Evolutionary conservation across 2,113 vertebrate genomes (phyloP).

Genomic region (Cottus gobio): DNA sequence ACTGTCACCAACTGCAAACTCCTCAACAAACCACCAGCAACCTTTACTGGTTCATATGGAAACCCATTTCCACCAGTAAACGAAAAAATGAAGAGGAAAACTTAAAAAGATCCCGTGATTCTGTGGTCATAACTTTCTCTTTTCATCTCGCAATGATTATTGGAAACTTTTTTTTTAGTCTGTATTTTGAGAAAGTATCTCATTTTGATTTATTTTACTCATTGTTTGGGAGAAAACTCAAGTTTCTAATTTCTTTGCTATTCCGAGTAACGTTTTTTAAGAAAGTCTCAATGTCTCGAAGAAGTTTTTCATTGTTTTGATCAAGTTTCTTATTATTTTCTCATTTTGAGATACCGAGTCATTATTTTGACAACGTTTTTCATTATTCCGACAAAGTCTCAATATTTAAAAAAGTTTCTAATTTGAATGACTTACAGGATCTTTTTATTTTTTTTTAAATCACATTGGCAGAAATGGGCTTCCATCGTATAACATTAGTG

Average conservation of each 20-base stretch:
- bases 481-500: conserved; percentile 25
- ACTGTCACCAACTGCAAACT: conserved; percentile 44
- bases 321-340: neutral
- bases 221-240: no score
- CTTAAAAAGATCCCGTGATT: neutral
- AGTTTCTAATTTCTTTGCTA: neutral
- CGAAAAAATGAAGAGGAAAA: neutral
- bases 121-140: neutral
- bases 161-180: neutral
- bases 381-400: no score
- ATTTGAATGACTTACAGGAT: neutral
- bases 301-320: neutral
- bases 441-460: neutral
- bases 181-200: neutral
- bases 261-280: neutral
- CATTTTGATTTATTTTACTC: neutral
- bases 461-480: neutral
- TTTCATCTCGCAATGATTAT: neutral
- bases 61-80: neutral
- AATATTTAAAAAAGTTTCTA: neutral
- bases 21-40: conserved; percentile 27
- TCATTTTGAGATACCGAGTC: neutral
- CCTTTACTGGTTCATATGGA: conserved; percentile 8
- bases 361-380: neutral
- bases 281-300: neutral